Percentiles rank a stretch among this genome's conserved stretches.
These are phyloP conservation scores for Euphysa ruthae DNA, from an alignment of 30 jellyfish, hydroid and myxozoan genomes.

Conservation along the genomic window DNA sequence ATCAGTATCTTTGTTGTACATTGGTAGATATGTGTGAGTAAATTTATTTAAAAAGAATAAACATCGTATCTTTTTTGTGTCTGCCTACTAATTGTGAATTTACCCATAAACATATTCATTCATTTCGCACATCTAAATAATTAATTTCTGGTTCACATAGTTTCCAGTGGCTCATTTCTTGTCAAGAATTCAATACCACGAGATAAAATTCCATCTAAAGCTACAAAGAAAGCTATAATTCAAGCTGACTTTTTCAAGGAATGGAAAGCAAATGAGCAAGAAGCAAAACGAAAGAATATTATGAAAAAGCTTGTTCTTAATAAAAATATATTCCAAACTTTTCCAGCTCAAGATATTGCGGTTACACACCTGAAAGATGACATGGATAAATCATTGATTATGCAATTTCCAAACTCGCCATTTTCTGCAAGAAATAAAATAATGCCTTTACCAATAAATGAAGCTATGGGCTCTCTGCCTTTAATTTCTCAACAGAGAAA, in stretches of 20 bases:
- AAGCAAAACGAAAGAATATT: neutral
- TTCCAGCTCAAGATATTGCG: constrained; percentile 21
- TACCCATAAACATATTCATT: too few relatives aligned
- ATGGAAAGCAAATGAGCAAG: neutral
- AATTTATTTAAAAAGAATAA: too few relatives aligned
- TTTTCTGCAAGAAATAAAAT: constrained; percentile 2
- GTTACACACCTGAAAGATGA: constrained; percentile 4
- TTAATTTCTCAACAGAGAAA: neutral
- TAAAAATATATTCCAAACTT: neutral
- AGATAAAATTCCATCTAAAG: neutral
- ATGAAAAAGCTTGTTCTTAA: neutral
- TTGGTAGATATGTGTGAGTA: too few relatives aligned
- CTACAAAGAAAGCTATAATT: neutral
- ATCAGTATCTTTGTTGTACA: too few relatives aligned
- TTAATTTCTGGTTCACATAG: too few relatives aligned
- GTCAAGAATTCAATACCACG: neutral
- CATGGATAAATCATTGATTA: neutral
- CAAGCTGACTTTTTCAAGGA: constrained; percentile 11
- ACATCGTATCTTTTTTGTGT: too few relatives aligned
- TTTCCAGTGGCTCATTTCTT: too few relatives aligned
- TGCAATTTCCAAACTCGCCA: constrained; percentile 27
- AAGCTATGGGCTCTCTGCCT: neutral
- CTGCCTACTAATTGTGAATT: too few relatives aligned
- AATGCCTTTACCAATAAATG: neutral
- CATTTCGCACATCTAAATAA: too few relatives aligned